These are phyloP conservation scores for Cyclophora albipunctata DNA, from an alignment of 2,888 invertebrate species.

Conservation along the genomic window DNA sequence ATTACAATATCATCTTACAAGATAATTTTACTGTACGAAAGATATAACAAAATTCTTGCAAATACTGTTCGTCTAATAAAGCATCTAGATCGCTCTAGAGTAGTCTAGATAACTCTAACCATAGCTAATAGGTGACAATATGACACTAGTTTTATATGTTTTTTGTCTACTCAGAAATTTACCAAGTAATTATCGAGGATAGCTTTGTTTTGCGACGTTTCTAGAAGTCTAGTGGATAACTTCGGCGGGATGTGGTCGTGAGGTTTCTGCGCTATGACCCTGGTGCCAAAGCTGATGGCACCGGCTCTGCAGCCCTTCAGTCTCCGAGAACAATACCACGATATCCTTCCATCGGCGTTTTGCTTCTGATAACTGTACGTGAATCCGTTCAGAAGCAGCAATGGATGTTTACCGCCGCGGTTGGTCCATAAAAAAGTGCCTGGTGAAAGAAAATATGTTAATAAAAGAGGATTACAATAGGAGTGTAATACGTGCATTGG, in stretches of 20 bases:
- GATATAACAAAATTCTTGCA: too few relatives aligned
- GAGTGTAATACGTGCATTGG: neutral
- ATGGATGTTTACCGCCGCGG: slow-evolving; percentile 60
- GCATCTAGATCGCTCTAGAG: too few relatives aligned
- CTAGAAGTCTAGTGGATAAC: slow-evolving; percentile 19
- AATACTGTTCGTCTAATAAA: too few relatives aligned
- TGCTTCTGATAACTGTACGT: slow-evolving; percentile 65
- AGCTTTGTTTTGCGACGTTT: too few relatives aligned
- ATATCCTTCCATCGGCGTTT: slow-evolving; percentile 58
- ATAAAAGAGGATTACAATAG: too few relatives aligned
- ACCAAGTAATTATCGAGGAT: too few relatives aligned
- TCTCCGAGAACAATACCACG: slow-evolving; percentile 66
- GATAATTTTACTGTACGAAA: too few relatives aligned
- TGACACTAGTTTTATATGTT: too few relatives aligned
- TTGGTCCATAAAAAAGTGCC: slow-evolving; percentile 63
- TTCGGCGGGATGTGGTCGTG: slow-evolving; percentile 59
- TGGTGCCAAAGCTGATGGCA: slow-evolving; percentile 51
- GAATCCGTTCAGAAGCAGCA: slow-evolving; percentile 51
- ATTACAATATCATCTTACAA: too few relatives aligned
- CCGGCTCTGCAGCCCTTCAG: slow-evolving; percentile 60
- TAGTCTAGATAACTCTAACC: too few relatives aligned
- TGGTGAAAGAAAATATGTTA: slow-evolving; percentile 20
- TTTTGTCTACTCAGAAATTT: too few relatives aligned
- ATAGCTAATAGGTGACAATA: too few relatives aligned
- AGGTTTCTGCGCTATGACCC: slow-evolving; percentile 36